Conservation (phyloP, 2,797 vertebrate genomes). For the Sebastes itinus region DNA sequence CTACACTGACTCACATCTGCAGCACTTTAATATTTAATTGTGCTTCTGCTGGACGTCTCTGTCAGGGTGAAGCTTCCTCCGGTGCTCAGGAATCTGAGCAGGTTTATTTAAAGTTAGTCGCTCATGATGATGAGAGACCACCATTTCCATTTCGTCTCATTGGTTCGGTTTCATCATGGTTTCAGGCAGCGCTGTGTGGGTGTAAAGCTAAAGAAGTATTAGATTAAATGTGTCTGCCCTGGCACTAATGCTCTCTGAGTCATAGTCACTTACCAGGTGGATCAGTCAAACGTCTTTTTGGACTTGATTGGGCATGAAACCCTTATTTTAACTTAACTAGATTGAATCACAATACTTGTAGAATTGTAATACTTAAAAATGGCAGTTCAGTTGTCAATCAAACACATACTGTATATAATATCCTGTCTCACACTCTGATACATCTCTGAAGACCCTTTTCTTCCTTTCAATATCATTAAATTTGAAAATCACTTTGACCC, state of each 20-base stretch:
- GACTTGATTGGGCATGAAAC: neutral
- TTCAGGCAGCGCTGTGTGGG: neutral
- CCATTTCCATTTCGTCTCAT: neutral
- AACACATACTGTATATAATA: too few relatives aligned
- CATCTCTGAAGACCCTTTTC: too few relatives aligned
- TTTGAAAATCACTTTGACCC: too few relatives aligned
- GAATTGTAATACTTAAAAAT: too few relatives aligned
- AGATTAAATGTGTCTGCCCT: neutral
- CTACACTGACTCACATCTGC: neutral
- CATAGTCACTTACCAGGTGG: neutral
- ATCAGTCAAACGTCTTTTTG: neutral
- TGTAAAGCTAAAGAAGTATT: neutral
- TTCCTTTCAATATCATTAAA: too few relatives aligned
- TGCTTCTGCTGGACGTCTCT: neutral
- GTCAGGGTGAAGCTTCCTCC: neutral
- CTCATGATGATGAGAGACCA: neutral
- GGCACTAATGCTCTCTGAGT: neutral
- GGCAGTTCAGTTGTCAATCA: too few relatives aligned
- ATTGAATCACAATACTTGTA: too few relatives aligned
- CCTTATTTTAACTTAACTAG: neutral
- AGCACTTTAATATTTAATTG: constrained; percentile 2
- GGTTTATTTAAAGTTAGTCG: neutral
- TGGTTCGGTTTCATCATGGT: neutral
- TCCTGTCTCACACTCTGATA: too few relatives aligned
- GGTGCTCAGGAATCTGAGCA: neutral